Base-by-base conservation (phyloP, 2,797 vertebrate species). In the Siniperca obscura region DNA sequence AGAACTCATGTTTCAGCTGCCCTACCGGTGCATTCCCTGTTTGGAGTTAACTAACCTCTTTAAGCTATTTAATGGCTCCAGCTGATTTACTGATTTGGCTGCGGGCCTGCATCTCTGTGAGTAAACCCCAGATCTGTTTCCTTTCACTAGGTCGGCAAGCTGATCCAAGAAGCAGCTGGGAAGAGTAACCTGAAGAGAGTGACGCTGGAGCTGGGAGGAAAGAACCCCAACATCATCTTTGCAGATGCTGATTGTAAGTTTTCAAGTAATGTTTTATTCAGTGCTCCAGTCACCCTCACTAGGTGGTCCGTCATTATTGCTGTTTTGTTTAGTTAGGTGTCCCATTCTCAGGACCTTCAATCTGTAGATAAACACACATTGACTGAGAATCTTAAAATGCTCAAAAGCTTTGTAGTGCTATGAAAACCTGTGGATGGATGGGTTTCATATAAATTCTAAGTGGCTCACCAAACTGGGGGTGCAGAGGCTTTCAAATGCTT, bases 201-300 rank as follows among this genome's bases (percentile, higher is more conserved):
- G 85, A 99, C 98, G 17, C 96, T 99, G 94, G 98, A 99, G 93
- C 96, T 99, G 79, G 98, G 98, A 93, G 98, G 98, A 82, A 99
- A 99, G 95, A 99, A 97, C 92, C 98, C 98, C 87, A 99, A 99
- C 94, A 99, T 99, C 91, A 98, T 99, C 95, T 99, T 99, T 89
- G 98, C 98, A 93, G 98, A 99, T 95, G 97, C 98, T 56, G 98
- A 99, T 90, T 94, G 98, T 99, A 96, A 98, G 98, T 97, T 91
- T 90, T 86, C 62, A 80, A 79, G 67, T 69, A 74, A 42, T 81
- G 76, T 86, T 70, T 89, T 89, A 90, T 78, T 82, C 70, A 80
- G 68, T 76, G 80, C 82, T 78, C 78, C 74, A 84, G 50, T 78
- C 74, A 55, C 27, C 80, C 75, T 90, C 82, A 78, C 56, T 82